phyloP scores from a whole-genome alignment of 37 sponge, comb jelly and placozoan genomes.

The Haliclona indistincta region DNA sequence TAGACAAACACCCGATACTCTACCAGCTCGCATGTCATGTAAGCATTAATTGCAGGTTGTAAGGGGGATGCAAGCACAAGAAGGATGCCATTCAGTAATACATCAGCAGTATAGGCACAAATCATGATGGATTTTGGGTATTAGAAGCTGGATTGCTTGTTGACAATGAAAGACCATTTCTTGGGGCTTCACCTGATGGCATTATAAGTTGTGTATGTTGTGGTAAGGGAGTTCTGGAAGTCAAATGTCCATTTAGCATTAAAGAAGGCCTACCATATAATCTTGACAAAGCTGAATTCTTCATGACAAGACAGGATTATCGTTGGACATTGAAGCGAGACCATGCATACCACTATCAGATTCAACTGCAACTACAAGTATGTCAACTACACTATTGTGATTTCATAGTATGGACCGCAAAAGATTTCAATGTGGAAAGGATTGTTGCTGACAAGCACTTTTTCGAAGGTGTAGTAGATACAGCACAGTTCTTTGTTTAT shows the following conservation, averaged over 20 bases:
- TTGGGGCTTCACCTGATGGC: slow-evolving; percentile 49
- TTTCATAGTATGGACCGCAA: slow-evolving; percentile 38
- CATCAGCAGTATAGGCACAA: not conserved
- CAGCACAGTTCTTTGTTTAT: too few species aligned
- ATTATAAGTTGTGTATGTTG: slow-evolving; percentile 41
- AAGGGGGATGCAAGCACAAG: slow-evolving; percentile 59
- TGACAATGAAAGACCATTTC: slow-evolving; percentile 9
- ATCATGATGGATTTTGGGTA: slow-evolving; percentile 19
- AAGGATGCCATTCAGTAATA: slow-evolving; percentile 26
- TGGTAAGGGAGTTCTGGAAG: slow-evolving; percentile 22
- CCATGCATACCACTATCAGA: slow-evolving; percentile 50
- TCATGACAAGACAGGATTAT: not conserved
- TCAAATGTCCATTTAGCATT: slow-evolving; percentile 17
- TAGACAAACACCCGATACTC: too few species aligned
- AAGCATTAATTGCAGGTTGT: too few species aligned
- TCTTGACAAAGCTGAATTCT: not conserved
- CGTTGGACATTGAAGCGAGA: not conserved
- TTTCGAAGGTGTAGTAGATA: too few species aligned
- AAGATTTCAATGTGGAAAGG: not conserved
- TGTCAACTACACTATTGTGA: slow-evolving; percentile 51
- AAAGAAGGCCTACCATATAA: not conserved
- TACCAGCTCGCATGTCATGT: too few species aligned
- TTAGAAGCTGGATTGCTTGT: slow-evolving; percentile 29
- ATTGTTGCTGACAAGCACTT: slow-evolving; percentile 3
- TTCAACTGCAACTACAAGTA: slow-evolving; percentile 29